Conservation (phyloP, 37 sponge, comb jelly and placozoan genomes). For the Chondrilla cf. caribensis region DNA sequence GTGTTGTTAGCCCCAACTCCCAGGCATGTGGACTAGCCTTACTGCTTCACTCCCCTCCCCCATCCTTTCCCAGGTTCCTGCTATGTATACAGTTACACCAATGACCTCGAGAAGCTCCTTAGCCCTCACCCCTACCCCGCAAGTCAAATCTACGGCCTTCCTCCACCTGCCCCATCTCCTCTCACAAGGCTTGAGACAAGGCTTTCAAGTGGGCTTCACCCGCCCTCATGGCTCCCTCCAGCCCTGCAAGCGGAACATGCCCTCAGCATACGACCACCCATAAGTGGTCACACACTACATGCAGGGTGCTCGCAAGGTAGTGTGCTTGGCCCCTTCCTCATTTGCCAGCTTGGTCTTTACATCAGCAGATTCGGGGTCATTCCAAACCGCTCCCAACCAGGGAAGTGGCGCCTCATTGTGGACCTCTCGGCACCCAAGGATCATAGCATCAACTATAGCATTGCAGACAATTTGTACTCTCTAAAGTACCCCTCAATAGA, state of each 20-base stretch:
- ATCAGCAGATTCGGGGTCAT: conserved; percentile 6
- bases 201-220: too few relatives aligned
- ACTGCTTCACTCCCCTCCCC: too few relatives aligned
- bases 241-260: neutral
- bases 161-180: neutral
- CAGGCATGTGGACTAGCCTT: too few relatives aligned
- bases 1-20: too few relatives aligned
- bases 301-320: neutral
- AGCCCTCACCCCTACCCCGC: neutral
- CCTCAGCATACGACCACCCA: conserved; percentile 10
- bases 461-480: conserved; percentile 18
- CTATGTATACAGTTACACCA: conserved; percentile 7
- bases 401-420: conserved; percentile 16
- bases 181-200: neutral
- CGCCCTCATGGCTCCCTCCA: neutral
- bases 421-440: neutral
- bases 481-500: conserved; percentile 34
- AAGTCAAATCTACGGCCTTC: neutral
- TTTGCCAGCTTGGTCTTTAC: too few relatives aligned
- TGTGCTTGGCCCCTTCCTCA: neutral
- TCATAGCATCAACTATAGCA: neutral
- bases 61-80: too few relatives aligned
- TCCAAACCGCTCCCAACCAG: conserved; percentile 2
- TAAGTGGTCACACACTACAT: conserved; percentile 3
- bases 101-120: neutral